A percentile compares a stretch with the other conserved stretches of the same genome.
These are phyloP conservation scores for Eutrigla gurnardus DNA, from an alignment of 2,797 vertebrate genomes.

Conservation along the genomic window DNA sequence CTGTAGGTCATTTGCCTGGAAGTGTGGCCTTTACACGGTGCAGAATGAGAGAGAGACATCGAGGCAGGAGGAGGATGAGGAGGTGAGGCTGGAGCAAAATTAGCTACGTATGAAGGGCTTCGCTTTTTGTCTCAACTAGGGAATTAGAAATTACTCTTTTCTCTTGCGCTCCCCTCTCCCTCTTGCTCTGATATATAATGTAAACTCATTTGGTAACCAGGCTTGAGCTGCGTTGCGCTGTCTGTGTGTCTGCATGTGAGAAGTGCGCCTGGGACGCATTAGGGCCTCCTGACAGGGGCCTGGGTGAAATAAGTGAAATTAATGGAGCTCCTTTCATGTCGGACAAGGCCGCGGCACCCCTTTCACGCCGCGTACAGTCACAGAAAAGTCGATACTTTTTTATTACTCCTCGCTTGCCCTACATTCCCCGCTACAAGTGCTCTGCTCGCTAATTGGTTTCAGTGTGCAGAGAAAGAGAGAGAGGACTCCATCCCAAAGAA, in stretches of 20 bases:
- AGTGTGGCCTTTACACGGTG: constrained; percentile 25
- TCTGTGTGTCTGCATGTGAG: constrained; percentile 88
- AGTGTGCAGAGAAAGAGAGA: constrained; percentile 85
- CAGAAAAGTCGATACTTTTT: constrained; percentile 96
- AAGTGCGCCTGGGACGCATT: constrained; percentile 90
- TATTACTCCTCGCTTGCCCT: constrained; percentile 93
- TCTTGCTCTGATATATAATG: constrained; percentile 84
- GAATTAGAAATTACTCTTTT: constrained; percentile 84
- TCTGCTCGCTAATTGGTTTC: constrained; percentile 92
- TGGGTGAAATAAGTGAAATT: constrained; percentile 95
- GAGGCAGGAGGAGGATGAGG: constrained; percentile 3
- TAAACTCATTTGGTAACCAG: constrained; percentile 86
- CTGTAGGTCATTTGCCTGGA: constrained; percentile 16
- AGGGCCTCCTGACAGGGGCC: constrained; percentile 90
- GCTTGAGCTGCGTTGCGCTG: constrained; percentile 78
- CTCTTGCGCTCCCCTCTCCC: constrained; percentile 51
- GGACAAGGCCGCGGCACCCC: constrained; percentile 91
- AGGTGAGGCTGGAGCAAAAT: constrained; percentile 54
- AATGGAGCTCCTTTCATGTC: constrained; percentile 93
- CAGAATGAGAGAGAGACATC: constrained; percentile 27
- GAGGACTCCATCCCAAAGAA: constrained; percentile 89
- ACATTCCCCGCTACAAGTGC: constrained; percentile 92
- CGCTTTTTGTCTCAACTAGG: constrained; percentile 71
- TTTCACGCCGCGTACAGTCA: constrained; percentile 92
- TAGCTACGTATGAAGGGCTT: constrained; percentile 79